A percentile compares a stretch with the other conserved stretches of the same genome.
Evolutionary conservation across 2,797 vertebrate genomes (phyloP).

Genomic region (Huso huso): DNA sequence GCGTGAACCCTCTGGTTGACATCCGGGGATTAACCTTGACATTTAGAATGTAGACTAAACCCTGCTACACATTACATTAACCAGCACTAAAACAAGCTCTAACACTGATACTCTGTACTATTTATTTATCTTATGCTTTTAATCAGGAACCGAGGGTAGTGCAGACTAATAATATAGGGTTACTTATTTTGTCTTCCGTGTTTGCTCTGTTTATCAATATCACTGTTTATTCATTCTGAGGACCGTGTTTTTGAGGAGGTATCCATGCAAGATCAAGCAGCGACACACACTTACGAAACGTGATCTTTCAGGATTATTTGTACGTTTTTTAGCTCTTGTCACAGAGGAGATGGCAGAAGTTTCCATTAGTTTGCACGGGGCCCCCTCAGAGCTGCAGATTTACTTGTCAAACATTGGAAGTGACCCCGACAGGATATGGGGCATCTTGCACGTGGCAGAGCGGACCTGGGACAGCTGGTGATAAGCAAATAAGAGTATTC

Average conservation of each 20-base stretch:
- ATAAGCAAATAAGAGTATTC: slow-evolving; percentile 1
- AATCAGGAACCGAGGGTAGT: background rate
- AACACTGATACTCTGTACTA: background rate
- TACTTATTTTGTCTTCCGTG: background rate
- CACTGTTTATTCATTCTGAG: background rate
- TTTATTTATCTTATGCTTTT: background rate
- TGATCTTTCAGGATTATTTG: slow-evolving; percentile 22
- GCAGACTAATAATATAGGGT: background rate
- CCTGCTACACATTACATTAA: slow-evolving; percentile 14
- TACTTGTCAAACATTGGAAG: slow-evolving; percentile 60
- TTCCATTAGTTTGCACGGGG: slow-evolving; percentile 44
- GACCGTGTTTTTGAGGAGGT: background rate
- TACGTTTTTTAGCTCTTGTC: slow-evolving; percentile 37
- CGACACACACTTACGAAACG: background rate
- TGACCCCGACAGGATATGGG: slow-evolving; percentile 48
- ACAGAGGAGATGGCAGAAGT: slow-evolving; percentile 52
- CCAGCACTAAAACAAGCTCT: background rate
- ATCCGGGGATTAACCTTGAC: slow-evolving; percentile 17
- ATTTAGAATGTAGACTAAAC: slow-evolving; percentile 45
- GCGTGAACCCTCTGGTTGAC: background rate
- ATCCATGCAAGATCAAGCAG: background rate
- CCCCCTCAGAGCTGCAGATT: slow-evolving; percentile 34
- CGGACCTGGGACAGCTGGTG: slow-evolving; percentile 43
- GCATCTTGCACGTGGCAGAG: slow-evolving; percentile 48
- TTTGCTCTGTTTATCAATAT: background rate